Evolutionary conservation across 2,113 vertebrate species (phyloP), one percentile per base, ranked within the genome.

Genomic region (Euleptes europaea): DNA sequence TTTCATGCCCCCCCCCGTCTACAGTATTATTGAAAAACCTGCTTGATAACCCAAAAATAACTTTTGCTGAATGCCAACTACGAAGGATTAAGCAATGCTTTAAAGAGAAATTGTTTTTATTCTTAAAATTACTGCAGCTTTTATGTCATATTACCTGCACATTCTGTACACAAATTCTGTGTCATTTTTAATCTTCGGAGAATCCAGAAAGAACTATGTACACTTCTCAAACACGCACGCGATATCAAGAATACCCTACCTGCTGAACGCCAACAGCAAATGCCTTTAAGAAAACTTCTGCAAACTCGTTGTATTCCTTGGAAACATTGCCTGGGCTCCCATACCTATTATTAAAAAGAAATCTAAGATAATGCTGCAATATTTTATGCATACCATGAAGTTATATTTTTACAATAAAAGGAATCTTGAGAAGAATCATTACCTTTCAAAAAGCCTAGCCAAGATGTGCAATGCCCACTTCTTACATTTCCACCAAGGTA

Each of bases 401-500:
- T 12, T 17, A 33, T 5, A 63, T 60, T 71, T 80, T 35, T 26
- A 76, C 23, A 6, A 83, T 26, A 84, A 42, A 19, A 13, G 17
- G 3, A 70, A 72, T 5, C 5, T 65, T 38, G 7, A 21, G 7
- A 90, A 71, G 13, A 80, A 0, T 81, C 83, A 80, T 91, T 97
- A 98, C 99, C 98, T 98, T 94, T 99, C 99, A 94, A 99, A 99
- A 88, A 99, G 97, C 35, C 99, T 96, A 91, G 99, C 98, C 94
- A 99, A 96, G 91, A 99, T 99, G 96, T 99, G 99, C 90, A 99
- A 97, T 66, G 99, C 99, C 99, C 99, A 99, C 91, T 99, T 99
- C 94, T 99, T 99, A 95, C 98, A 99, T 92, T 99, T 99, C 98
- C 98, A 99, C 98, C 99, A 99, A 8, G 98, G 98, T 92, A 99